Conservation (phyloP, 2,797 vertebrate genomes). For the Ambastaia sidthimunki region DNA sequence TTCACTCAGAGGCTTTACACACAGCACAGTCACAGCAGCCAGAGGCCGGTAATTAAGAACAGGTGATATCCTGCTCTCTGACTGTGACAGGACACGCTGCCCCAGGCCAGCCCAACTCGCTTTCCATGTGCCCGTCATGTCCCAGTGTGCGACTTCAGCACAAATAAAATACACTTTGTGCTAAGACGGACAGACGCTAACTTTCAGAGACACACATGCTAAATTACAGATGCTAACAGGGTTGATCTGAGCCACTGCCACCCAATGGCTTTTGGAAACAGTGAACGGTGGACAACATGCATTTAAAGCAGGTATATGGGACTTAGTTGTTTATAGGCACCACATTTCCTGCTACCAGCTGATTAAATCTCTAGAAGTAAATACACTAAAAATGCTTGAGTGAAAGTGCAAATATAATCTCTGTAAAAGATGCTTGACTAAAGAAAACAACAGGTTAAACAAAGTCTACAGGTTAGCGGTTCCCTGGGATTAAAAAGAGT, state of each 20-base stretch:
- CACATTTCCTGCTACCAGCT: no score
- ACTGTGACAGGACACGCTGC: conserved; percentile 26
- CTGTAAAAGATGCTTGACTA: neutral
- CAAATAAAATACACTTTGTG: conserved; percentile 8
- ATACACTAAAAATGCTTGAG: conserved; percentile 5
- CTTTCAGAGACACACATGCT: neutral
- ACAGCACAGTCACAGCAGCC: conserved; percentile 33
- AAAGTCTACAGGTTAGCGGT: neutral
- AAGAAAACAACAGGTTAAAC: neutral
- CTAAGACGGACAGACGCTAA: conserved; percentile 4
- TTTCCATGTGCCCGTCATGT: conserved; percentile 45
- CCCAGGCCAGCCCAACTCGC: conserved; percentile 16
- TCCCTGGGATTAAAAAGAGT: neutral
- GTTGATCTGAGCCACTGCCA: no score
- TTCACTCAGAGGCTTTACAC: conserved; percentile 3
- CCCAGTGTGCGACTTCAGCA: conserved; percentile 48
- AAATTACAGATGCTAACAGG: neutral
- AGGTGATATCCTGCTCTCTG: conserved; percentile 46
- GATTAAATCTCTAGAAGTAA: no score
- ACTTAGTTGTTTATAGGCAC: no score
- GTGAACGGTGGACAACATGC: no score
- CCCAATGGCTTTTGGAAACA: no score
- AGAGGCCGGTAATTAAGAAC: conserved; percentile 48
- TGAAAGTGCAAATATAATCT: conserved; percentile 14
- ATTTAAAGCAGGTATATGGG: no score